Base-by-base conservation (phyloP, 2,113 vertebrate species). In the Arothron firmamentum region DNA sequence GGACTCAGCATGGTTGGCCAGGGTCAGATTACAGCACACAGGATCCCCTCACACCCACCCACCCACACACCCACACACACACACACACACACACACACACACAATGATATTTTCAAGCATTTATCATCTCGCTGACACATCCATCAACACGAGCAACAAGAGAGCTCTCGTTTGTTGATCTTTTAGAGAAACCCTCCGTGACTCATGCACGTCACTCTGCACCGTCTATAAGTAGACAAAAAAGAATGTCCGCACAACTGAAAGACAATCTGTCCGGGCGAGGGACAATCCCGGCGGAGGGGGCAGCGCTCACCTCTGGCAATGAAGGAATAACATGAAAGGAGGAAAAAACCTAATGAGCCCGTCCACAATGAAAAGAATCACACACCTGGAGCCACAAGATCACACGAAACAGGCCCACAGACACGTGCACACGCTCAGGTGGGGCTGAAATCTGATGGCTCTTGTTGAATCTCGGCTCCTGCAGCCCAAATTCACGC, bases 21-120 rank as follows among this genome's bases (percentile, higher is more conserved):
- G 72, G 78, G 67, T 89, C 72, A 4, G 59, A 70, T 86, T 88
- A 86, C 85, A 15, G 60, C 65, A 55, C 65, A 62, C 76, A 74
- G 71, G 72, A 75, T 77, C 65, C 65, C 64, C 67, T 53, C 66
- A 58, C 5, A 21, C n/a, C n/a, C n/a, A n/a, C n/a, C n/a, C n/a
- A n/a, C n/a, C n/a, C n/a, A n/a, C n/a, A n/a, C n/a, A n/a, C n/a
- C n/a, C n/a, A 58, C 58, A 60, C 7, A 70, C 57, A 47, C 20
- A 43, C 28, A 45, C 21, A 21, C 51, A 17, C 57, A 46, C 20
- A 43, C 45, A 46, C 20, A 43, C 45, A 46, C 21, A 21, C 51
- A 17, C 57, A 46, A 17, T 34, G 23, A 58, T 55, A 65, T 42
- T 23, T 60, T 51, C 43, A 51, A 25, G 45, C 70, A 75, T 74